Conservation (phyloP, 2,888 invertebrate species). For the Muscina levida region DNA sequence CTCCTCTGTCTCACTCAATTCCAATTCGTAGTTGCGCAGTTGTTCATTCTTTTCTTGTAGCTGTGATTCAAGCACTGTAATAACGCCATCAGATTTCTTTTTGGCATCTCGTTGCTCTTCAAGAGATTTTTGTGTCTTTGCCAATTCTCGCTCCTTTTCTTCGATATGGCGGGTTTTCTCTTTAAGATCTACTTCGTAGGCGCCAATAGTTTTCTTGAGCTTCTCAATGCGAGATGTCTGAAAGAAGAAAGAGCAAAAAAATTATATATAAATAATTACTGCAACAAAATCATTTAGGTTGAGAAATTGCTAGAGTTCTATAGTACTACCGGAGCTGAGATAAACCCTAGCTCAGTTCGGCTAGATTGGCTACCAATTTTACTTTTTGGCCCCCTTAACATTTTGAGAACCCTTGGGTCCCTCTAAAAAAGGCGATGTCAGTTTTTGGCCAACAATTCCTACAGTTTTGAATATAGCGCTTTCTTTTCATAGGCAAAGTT, state of each 20-base stretch:
- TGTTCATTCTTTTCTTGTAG: constrained; percentile 78
- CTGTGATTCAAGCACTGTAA: constrained; percentile 76
- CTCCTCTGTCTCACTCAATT: constrained; percentile 78
- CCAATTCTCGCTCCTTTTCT: constrained; percentile 75
- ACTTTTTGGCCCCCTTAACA: too few species aligned
- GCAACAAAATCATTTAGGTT: too few species aligned
- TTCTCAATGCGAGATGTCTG: constrained; percentile 76
- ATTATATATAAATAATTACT: not conserved
- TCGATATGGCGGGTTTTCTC: constrained; percentile 76
- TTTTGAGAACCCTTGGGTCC: too few species aligned
- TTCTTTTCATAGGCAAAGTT: too few species aligned
- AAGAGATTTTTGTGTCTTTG: constrained; percentile 74
- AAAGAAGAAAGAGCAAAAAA: not conserved
- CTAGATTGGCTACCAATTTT: too few species aligned
- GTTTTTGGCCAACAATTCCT: too few species aligned
- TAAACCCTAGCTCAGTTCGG: too few species aligned
- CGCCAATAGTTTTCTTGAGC: constrained; percentile 76
- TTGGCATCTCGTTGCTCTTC: constrained; percentile 77
- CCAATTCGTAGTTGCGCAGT: constrained; percentile 75
- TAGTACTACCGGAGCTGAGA: too few species aligned
- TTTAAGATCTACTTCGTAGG: constrained; percentile 75
- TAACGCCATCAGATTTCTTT: constrained; percentile 77
- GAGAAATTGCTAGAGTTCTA: too few species aligned
- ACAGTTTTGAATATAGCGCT: too few species aligned
- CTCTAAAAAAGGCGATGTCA: too few species aligned